Evolutionary conservation across 2,888 invertebrate genomes (phyloP), one percentile per base, ranked within the genome.

Genomic region (Catocala sponsa): DNA sequence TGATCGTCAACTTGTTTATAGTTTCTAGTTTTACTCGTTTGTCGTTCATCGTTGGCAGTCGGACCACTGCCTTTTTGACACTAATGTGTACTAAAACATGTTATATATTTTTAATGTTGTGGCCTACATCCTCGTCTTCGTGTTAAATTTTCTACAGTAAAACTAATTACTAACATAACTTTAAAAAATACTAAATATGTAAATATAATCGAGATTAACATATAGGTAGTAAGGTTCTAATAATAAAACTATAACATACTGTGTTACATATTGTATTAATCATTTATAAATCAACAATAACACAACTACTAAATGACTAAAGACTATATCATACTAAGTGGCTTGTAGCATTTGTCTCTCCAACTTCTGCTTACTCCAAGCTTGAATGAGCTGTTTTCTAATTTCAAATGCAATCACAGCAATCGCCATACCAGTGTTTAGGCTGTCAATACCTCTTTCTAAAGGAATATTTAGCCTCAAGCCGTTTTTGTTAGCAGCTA

Each of bases 321-420:
- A 59, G 9, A 15, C 15, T 15, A 15, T 15, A 15, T 15, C 50
- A 32, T 35, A 12, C 47, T 84, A 89, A 42, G 74, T 77, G 48
- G 72, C 70, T 56, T 80, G 68, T 13, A 64, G 71, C 25, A 75
- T 71, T 65, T 80, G 72, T 61, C 75, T 84, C 52, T 84, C 79
- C 33, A 83, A 60, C 70, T 84, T 91, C 11, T 80, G 73, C 65
- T 88, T 89, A 0, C 79, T 78, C 86, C 85, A 88, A 4, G 83
- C 79, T 65, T 90, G 88, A 41, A 92, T 79, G 55, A 95, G 90
- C 86, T 97, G 97, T 77, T 96, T 95, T 79, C 95, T 95, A 52
- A 98, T 96, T 95, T 99, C 98, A 90, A 97, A 99, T 32, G 97
- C 95, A 75, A 99, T 95, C 44, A 99, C 95, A 12, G 98, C 97